Evolutionary conservation across 1,140 invertebrate species (phyloP).

Genomic region (Hormaphis cornu): DNA sequence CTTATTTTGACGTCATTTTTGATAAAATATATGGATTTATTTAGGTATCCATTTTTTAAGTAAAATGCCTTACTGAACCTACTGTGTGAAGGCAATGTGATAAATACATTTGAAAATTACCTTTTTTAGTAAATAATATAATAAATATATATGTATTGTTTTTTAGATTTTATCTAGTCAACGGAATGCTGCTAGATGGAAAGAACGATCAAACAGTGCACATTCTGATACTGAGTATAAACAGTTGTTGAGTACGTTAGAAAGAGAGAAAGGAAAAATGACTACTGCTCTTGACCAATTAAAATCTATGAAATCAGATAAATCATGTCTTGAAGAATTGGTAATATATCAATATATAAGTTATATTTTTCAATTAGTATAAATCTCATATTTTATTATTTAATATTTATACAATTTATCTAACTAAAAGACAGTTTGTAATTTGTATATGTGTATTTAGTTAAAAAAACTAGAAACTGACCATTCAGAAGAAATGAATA

Average conservation of each 20-base stretch:
- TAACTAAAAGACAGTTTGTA: too few relatives aligned
- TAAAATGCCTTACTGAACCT: too few relatives aligned
- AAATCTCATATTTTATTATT: background rate
- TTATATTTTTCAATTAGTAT: background rate
- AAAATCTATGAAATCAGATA: slow-evolving; percentile 29
- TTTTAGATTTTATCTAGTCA: slow-evolving; percentile 2
- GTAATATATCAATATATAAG: background rate
- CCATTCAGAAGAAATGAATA: slow-evolving; percentile 27
- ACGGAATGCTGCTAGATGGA: slow-evolving; percentile 7
- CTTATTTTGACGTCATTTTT: too few relatives aligned
- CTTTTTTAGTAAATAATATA: too few relatives aligned
- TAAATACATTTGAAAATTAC: too few relatives aligned
- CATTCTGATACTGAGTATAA: slow-evolving; percentile 20
- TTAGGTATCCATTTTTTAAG: too few relatives aligned
- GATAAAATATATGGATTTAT: too few relatives aligned
- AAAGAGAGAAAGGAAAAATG: slow-evolving; percentile 22
- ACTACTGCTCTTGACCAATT: slow-evolving; percentile 21
- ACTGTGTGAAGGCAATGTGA: too few relatives aligned
- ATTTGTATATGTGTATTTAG: background rate
- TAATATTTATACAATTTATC: too few relatives aligned
- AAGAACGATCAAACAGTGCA: slow-evolving; percentile 15
- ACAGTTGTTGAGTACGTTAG: slow-evolving; percentile 17
- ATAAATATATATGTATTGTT: background rate
- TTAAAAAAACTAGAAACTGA: slow-evolving; percentile 19
- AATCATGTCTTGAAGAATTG: slow-evolving; percentile 26